phyloP scores from a whole-genome alignment of 2,113 vertebrate genomes.

The Urocitellus parryii region DNA sequence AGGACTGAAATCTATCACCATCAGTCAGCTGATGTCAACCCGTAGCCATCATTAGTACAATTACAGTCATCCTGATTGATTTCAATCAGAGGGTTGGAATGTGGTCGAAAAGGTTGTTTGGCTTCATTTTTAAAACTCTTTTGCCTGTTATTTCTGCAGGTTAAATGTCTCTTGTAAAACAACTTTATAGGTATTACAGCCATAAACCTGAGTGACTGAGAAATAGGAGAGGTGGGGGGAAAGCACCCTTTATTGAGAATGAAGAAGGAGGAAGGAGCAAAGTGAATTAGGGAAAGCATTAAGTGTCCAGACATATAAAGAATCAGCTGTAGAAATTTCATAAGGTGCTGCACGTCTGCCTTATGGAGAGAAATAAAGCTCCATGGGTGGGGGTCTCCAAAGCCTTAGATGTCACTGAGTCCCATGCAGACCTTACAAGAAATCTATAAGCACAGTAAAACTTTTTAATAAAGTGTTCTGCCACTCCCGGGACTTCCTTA shows the following conservation, averaged over 20 bases:
- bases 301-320: slow-evolving; percentile 74
- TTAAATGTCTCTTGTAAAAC: slow-evolving; percentile 71
- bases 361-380: slow-evolving; percentile 65
- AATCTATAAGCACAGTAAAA: slow-evolving; percentile 26
- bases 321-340: slow-evolving; percentile 64
- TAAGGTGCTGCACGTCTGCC: slow-evolving; percentile 63
- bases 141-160: slow-evolving; percentile 67
- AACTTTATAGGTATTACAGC: slow-evolving; percentile 64
- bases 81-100: slow-evolving; percentile 63
- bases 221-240: background rate
- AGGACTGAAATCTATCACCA: slow-evolving; percentile 63
- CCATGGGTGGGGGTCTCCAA: slow-evolving; percentile 13
- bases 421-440: slow-evolving; percentile 24
- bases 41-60: slow-evolving; percentile 56
- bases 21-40: slow-evolving; percentile 72
- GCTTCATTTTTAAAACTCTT: slow-evolving; percentile 68
- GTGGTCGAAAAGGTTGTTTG: slow-evolving; percentile 17
- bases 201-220: slow-evolving; percentile 73
- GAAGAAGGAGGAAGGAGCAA: slow-evolving; percentile 23
- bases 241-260: slow-evolving; percentile 9
- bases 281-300: slow-evolving; percentile 64
- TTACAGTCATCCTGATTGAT: slow-evolving; percentile 79
- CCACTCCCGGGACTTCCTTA: slow-evolving; percentile 49
- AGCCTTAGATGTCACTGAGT: background rate
- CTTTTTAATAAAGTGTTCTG: slow-evolving; percentile 48